These are phyloP conservation scores for Sialia sialis DNA, from an alignment of 2,113 vertebrate species.

Conservation along the genomic window DNA sequence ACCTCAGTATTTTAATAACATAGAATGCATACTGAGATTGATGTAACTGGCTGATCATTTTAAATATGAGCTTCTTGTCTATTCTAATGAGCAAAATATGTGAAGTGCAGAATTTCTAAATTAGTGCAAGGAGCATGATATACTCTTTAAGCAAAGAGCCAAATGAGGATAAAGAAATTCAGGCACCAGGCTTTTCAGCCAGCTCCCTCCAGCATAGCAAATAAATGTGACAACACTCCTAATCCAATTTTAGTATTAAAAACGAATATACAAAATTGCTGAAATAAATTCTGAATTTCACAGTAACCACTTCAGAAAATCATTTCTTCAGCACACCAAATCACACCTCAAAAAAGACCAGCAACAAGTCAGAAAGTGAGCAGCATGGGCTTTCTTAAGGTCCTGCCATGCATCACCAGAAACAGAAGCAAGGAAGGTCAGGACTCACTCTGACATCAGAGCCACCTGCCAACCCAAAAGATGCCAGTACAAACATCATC, in stretches of 20 bases:
- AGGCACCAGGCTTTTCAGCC: neutral
- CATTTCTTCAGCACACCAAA: neutral
- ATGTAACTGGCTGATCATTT: neutral
- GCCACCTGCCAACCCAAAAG: neutral
- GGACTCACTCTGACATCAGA: neutral
- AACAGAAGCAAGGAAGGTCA: neutral
- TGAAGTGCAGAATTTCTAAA: neutral
- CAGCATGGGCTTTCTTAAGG: neutral
- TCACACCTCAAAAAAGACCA: neutral
- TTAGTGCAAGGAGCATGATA: neutral
- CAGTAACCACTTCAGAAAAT: neutral
- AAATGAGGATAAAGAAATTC: neutral
- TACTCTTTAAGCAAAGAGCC: neutral
- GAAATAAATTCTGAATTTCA: neutral
- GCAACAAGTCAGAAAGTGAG: neutral
- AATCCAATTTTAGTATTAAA: neutral
- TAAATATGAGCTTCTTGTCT: neutral
- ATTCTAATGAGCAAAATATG: neutral
- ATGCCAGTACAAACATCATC: neutral
- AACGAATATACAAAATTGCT: neutral
- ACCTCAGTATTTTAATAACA: neutral
- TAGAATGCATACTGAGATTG: neutral
- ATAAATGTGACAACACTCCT: neutral
- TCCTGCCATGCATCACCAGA: accelerated
- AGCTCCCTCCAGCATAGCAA: neutral